Percentiles rank a stretch among this genome's conserved stretches.
These are phyloP conservation scores for Podiceps cristatus DNA, from an alignment of 2,113 vertebrate species.

Conservation along the genomic window DNA sequence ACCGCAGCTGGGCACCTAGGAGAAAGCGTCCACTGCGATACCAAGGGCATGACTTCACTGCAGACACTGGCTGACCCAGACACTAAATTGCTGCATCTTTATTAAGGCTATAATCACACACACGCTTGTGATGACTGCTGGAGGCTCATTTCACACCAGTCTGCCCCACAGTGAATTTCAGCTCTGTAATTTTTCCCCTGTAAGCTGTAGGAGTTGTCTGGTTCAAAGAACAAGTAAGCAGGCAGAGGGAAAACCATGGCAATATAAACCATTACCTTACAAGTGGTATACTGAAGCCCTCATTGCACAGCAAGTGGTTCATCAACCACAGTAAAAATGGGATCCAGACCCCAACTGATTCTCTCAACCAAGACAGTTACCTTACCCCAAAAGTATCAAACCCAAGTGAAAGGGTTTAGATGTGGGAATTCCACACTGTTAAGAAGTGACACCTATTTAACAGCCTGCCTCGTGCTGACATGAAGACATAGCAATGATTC, in stretches of 20 bases:
- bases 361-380: neutral
- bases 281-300: fast-evolving
- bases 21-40: neutral
- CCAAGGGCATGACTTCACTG: neutral
- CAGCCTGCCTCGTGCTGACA: neutral
- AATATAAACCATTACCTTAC: neutral
- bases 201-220: neutral
- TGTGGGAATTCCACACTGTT: neutral
- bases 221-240: neutral
- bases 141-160: neutral
- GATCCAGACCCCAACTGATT: neutral
- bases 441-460: neutral
- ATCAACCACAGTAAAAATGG: neutral
- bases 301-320: neutral
- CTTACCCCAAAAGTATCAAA: neutral
- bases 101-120: neutral
- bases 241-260: neutral
- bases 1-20: neutral
- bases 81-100: neutral
- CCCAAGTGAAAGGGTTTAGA: neutral
- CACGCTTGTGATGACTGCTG: fast-evolving
- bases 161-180: neutral
- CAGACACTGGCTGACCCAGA: neutral
- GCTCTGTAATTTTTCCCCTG: neutral
- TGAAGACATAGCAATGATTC: neutral